phyloP scores from a whole-genome alignment of 1,140 invertebrate genomes.

The Euura lappo region DNA sequence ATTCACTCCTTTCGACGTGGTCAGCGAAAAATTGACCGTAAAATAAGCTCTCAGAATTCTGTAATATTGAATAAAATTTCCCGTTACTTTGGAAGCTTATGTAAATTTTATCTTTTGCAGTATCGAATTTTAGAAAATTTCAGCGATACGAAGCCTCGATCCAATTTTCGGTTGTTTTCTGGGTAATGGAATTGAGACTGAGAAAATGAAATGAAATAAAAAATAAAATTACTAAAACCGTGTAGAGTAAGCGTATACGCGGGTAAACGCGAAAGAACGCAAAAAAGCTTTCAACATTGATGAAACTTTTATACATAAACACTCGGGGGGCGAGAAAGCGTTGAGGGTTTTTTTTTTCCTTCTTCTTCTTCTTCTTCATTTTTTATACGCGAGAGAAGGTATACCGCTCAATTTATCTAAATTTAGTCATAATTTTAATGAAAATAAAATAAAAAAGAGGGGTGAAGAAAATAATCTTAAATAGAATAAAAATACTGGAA shows the following conservation, averaged over 20 bases:
- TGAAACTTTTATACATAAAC: conserved; percentile 11
- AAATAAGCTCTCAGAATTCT: no score
- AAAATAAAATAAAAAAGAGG: not conserved
- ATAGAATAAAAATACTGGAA: not conserved
- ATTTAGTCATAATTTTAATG: conserved; percentile 10
- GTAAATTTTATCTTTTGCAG: no score
- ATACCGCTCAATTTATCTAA: conserved; percentile 3
- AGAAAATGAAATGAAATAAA: not conserved
- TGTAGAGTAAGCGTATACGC: not conserved
- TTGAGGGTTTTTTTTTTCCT: no score
- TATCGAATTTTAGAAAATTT: no score
- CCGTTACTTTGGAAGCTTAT: no score
- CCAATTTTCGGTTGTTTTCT: not conserved
- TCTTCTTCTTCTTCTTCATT: not conserved
- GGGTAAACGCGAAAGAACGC: conserved; percentile 6
- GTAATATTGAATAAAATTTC: no score
- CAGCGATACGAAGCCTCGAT: no score
- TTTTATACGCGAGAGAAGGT: not conserved
- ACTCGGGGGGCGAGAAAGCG: not conserved
- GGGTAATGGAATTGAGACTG: conserved; percentile 1
- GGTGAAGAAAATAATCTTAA: not conserved
- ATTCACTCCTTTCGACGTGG: no score
- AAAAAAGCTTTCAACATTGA: conserved; percentile 14
- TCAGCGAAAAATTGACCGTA: no score
- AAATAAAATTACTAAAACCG: not conserved